These are phyloP conservation scores for Myopa tessellatipennis DNA, from an alignment of 2,888 invertebrate genomes.

Conservation along the genomic window DNA sequence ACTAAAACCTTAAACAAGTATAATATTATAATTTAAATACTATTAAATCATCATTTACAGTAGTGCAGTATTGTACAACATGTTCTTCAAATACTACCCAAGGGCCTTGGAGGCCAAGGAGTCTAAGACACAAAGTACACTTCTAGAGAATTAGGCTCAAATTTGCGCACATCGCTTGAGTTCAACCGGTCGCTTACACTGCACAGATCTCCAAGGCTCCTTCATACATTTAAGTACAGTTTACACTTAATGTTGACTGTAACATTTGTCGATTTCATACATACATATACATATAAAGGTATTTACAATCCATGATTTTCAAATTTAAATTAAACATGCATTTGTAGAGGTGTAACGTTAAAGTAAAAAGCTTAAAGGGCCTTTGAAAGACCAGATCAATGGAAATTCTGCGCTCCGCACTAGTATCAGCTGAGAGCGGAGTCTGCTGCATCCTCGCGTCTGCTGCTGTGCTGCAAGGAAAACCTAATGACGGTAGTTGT, in stretches of 20 bases:
- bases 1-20: constrained; percentile 36
- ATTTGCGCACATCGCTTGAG: neutral
- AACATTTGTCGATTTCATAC: constrained; percentile 8
- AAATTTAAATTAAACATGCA: neutral
- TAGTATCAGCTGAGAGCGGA: no score
- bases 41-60: constrained; percentile 35
- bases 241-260: neutral
- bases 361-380: constrained; percentile 37
- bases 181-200: neutral
- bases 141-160: neutral
- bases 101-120: neutral
- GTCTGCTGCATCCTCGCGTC: neutral
- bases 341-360: constrained; percentile 1
- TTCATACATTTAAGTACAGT: neutral
- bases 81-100: neutral
- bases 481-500: constrained; percentile 67
- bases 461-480: neutral
- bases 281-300: constrained; percentile 8
- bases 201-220: neutral
- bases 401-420: constrained; percentile 15
- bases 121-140: neutral
- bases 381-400: constrained; percentile 47
- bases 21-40: constrained; percentile 28
- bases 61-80: constrained; percentile 21
- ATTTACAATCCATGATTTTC: constrained; percentile 13